phyloP scores from a whole-genome alignment of 2,888 invertebrate species.

The Nephrotoma appendiculata region DNA sequence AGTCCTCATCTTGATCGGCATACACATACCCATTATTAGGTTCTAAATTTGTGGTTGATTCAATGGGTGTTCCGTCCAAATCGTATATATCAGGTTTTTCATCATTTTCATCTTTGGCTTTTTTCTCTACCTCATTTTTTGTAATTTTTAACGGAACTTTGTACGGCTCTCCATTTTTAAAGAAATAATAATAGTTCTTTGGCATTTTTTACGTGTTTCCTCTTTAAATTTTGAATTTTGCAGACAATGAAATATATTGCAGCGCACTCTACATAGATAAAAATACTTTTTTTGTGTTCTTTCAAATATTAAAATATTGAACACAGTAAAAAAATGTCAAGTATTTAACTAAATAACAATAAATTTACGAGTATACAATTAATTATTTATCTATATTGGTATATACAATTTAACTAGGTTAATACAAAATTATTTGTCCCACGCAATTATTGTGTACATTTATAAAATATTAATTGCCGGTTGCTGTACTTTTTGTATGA shows the following conservation, averaged over 20 bases:
- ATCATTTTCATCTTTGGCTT: neutral
- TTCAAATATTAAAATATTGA: no score
- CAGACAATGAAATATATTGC: neutral
- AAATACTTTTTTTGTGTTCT: no score
- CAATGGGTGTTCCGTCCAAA: neutral
- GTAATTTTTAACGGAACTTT: neutral
- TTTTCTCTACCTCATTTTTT: neutral
- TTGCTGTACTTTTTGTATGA: neutral
- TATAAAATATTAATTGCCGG: no score
- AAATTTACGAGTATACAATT: neutral
- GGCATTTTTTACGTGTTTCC: neutral
- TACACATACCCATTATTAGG: neutral
- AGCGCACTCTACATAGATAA: neutral
- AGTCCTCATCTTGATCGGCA: neutral
- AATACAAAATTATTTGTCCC: neutral
- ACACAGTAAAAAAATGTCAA: neutral
- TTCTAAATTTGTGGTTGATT: neutral
- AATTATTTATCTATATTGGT: neutral
- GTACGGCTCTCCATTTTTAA: neutral
- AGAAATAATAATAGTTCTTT: neutral
- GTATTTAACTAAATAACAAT: neutral
- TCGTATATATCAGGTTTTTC: neutral
- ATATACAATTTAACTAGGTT: neutral
- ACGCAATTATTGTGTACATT: neutral
- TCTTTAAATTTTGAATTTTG: neutral